These are phyloP conservation scores for Paracyprichromis sp. DNA, from an alignment of 2,113 vertebrate genomes.

Conservation along the genomic window DNA sequence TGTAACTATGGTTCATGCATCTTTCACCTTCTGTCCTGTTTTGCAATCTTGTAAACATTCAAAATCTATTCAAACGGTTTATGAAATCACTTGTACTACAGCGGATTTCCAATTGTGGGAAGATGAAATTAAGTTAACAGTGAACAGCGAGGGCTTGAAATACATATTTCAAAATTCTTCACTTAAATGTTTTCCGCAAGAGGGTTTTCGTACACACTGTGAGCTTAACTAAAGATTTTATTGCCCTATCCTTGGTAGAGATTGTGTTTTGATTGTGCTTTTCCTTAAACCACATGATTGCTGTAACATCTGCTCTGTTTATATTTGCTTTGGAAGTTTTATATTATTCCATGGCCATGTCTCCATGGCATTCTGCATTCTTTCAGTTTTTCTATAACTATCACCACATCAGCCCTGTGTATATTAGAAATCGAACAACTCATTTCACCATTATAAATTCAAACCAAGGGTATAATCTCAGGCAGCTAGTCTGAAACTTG, in stretches of 20 bases:
- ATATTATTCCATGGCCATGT: background rate
- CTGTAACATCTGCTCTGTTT: background rate
- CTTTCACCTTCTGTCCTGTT: background rate
- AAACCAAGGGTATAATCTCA: background rate
- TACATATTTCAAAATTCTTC: background rate
- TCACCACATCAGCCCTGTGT: background rate
- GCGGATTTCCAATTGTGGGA: background rate
- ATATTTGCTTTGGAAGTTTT: background rate
- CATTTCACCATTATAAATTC: background rate
- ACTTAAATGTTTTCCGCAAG: background rate
- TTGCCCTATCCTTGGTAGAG: background rate
- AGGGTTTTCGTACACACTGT: background rate
- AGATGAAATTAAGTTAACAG: background rate
- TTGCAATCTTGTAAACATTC: conserved; percentile 13
- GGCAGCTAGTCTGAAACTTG: background rate
- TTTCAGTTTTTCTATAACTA: background rate
- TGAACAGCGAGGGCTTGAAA: background rate
- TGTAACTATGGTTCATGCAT: background rate
- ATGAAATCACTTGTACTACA: background rate
- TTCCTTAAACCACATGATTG: background rate
- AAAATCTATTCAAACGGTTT: background rate
- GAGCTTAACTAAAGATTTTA: background rate
- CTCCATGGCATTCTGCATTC: background rate
- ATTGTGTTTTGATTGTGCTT: background rate
- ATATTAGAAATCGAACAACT: background rate